Base-by-base conservation (phyloP, 2,888 invertebrate species). In the Sphaeridia pumilis region DNA sequence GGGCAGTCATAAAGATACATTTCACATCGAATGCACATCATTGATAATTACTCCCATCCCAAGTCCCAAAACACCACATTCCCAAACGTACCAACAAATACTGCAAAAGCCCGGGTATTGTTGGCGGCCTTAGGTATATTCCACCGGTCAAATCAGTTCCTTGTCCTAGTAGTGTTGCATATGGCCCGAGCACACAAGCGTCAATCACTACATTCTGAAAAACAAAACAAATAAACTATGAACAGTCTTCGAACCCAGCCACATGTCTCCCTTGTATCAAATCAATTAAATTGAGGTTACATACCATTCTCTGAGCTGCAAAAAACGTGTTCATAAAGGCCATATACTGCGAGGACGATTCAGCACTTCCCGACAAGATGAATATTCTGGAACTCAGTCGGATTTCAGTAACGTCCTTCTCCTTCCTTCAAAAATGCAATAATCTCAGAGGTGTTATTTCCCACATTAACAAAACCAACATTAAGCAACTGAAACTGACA, bases 281-380 rank as follows among this genome's bases (percentile, higher is more conserved):
- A 46, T 60, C 59, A 50, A 46, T 43, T 10, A 10, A 10, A 36
- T 38, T 49, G 43, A 14, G 7, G 41, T 21, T 35, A 10, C 70
- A 66, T 67, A 76, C 75, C 70, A 74, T 72, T 73, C 86, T 87
- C 71, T 87, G 90, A 2, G 95, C 92, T 2, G 95, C 90, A 67
- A 97, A 95, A 70, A 97, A 94, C 2, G 89, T 87, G 70, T 97
- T 97, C 94, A 97, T 97, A 66, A 94, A 92, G 68, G 90, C 92
- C 82, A 97, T 93, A 67, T 98, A 97, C 69, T 97, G 95, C 0
- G 87, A 86, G 0, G 89, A 87, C 4, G 87, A 87, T 69, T 90
- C 89, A 28, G 84, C 82, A 69, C 92, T 87, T 14, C 90, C 90
- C 0, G 94, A 90, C 1, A 95, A 78, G 0, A 90, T 80, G 46